Evolutionary conservation across 2,888 invertebrate species (phyloP).

Genomic region (Portevinia maculata): DNA sequence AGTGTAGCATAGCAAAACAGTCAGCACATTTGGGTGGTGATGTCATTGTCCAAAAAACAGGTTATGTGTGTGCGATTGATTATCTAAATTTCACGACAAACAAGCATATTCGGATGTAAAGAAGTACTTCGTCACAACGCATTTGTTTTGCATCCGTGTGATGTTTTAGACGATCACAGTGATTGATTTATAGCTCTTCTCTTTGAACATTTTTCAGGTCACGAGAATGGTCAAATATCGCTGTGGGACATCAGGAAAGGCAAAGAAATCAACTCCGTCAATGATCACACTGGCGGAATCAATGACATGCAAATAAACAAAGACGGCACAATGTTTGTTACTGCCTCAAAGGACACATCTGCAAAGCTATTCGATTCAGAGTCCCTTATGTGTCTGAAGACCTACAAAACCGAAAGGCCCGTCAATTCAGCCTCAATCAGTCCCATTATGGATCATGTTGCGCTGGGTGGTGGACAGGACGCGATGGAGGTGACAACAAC

Average conservation of each 20-base stretch:
- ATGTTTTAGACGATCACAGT: no score
- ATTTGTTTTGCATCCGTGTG: no score
- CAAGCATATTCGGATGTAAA: no score
- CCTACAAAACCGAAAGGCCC: constrained; percentile 98
- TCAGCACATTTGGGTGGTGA: no score
- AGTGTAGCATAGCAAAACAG: no score
- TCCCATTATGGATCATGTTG: constrained; percentile 97
- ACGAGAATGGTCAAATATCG: constrained; percentile 95
- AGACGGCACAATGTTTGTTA: constrained; percentile 97
- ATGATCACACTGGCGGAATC: constrained; percentile 93
- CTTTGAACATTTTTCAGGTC: constrained; percentile 83
- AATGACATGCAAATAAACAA: constrained; percentile 98
- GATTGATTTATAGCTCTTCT: no score
- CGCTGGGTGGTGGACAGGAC: constrained; percentile 99
- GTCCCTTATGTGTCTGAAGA: constrained; percentile 93
- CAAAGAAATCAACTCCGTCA: constrained; percentile 89
- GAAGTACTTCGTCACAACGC: no score
- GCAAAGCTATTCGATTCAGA: constrained; percentile 97
- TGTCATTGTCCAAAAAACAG: no score
- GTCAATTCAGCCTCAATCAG: constrained; percentile 99
- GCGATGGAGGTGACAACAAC: constrained; percentile 99
- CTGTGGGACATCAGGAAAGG: constrained; percentile 97
- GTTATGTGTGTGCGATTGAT: no score
- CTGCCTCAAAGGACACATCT: constrained; percentile 98
- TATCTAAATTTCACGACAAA: no score